Evolutionary conservation across 2,888 invertebrate genomes (phyloP), one percentile per base, ranked within the genome.

Genomic region (Macropis europaea): DNA sequence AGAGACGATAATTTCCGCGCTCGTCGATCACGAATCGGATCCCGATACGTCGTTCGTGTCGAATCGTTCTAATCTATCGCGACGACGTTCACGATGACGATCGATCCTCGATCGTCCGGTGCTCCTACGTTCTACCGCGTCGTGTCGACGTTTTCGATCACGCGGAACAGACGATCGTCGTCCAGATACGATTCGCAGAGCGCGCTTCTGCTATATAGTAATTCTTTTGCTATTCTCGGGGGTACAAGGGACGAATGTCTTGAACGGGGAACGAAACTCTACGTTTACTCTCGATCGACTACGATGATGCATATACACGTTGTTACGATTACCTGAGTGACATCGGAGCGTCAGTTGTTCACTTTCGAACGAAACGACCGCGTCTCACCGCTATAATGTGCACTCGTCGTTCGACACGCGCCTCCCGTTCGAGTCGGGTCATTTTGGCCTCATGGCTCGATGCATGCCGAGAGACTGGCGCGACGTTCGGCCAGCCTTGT

Each of bases 301-400:
- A 71, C 42, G 57, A 56, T 36, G 59, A 47, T 73, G 63, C 63
- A 48, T 57, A n/a, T n/a, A 61, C 71, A 54, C 59, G 64, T 73
- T 52, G 64, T 69, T 73, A 73, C 70, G 68, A 66, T 76, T 76
- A 77, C 77, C 79, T 73, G 77, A 78, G 79, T 76, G 67, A 79
- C 61, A 61, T 73, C 64, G 48, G 62, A 34, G 53, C 57, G 61
- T 57, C 40, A 50, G 36, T 24, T 7, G n/a, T 22, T 53, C 26
- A 17, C 22, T 24, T 11, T 62, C 54, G 54, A 45, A 53, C 50
- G 59, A 64, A 66, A 62, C 63, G 57, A 72, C 40, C 64, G 43
- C 43, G 40, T 30, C 28, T 48, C 15, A n/a, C n/a, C 7, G 22
- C 26, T 59, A 50, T 19, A 45, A 43, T 57, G 17, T 17, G 42